Evolutionary conservation across 2,113 vertebrate genomes (phyloP), one percentile per base, ranked within the genome.

Genomic region (Sula dactylatra): DNA sequence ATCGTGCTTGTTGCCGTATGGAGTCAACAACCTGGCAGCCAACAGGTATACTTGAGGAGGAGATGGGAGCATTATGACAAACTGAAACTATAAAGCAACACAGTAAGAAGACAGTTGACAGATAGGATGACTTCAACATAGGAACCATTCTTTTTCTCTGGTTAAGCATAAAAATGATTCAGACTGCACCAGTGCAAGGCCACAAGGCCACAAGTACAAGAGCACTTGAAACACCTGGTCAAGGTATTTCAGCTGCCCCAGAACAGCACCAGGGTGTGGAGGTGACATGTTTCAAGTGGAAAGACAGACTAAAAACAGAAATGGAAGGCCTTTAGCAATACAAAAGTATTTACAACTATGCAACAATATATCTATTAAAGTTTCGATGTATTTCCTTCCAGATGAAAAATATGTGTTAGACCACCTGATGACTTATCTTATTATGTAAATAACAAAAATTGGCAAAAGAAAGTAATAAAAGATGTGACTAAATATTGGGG

Each of bases 401-500:
- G 32, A 56, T 8, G 6, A 85, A 79, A 38, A 49, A 59, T 6
- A 14, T 14, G 4, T 76, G 5, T 49, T 83, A 67, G 25, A 27
- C 7, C 5, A 79, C 19, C 7, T 56, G 4, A 52, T 66, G 29
- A 40, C 7, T 62, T 58, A 15, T 16, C 10, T 45, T 36, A 3
- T 61, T 31, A 52, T 44, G 6, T 11, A 26, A 82, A 61, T 52
- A 29, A 59, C 5, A 81, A 45, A 59, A 74, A 47, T 2, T 44
- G 24, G 3, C 14, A 40, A 71, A 66, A 82, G 2, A 56, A 54
- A 76, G 12, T n/a, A 49, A 55, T 34, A 44, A 72, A 77, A 4
- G 4, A 40, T 1, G 1, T 54, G 8, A 64, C 6, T 45, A 44
- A 50, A 61, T 47, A 10, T 25, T 27, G 5, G 2, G 4, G 2